Base-by-base conservation (phyloP, 2,797 vertebrate genomes). In the Mus minutoides region DNA sequence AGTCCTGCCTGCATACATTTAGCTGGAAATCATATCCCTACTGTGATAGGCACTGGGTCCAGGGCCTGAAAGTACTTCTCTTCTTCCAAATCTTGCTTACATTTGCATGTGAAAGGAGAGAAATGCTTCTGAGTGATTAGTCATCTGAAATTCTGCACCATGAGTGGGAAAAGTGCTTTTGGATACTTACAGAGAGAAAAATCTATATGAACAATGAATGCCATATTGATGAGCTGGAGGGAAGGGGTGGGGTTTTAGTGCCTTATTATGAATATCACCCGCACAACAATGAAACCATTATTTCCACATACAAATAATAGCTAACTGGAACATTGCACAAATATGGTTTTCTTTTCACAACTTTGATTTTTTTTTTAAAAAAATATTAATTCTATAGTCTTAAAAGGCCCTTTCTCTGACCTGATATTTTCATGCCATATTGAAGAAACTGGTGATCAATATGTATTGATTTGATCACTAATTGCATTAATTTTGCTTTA, bases 401-500 rank as follows among this genome's bases (percentile, higher is more conserved):
- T 97, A 88, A 95, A 98, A 98, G 98, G 97, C 95, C 79, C 96
- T 97, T 98, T 97, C 92, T 94, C 99, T 98, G 98, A 98, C 97
- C 97, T 97, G 97, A 98, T 99, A 98, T 98, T 98, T 98, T 98
- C 97, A 97, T 98, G 97, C 98, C 98, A 98, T 98, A 98, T 93
- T 98, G 97, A 98, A 98, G 97, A 96, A 98, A 98, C 97, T 98
- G 92, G 83, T 95, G 97, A 98, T 98, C 98, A 98, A 98, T 98
- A 98, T 95, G 96, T 98, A 98, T 99, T 98, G 98, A 99, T 99
- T 98, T 98, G 93, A 97, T 98, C 97, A 98, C 98, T 99, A 98
- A 98, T 99, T 98, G 95, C 97, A 98, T 98, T 98, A 98, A 98
- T 99, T 98, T 98, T 98, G 97, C 97, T 98, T 98, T 96, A 97